A percentile compares a stretch with the other conserved stretches of the same genome.
These are phyloP conservation scores for Desmodus rotundus DNA, from an alignment of 2,113 vertebrate genomes.

Conservation along the genomic window DNA sequence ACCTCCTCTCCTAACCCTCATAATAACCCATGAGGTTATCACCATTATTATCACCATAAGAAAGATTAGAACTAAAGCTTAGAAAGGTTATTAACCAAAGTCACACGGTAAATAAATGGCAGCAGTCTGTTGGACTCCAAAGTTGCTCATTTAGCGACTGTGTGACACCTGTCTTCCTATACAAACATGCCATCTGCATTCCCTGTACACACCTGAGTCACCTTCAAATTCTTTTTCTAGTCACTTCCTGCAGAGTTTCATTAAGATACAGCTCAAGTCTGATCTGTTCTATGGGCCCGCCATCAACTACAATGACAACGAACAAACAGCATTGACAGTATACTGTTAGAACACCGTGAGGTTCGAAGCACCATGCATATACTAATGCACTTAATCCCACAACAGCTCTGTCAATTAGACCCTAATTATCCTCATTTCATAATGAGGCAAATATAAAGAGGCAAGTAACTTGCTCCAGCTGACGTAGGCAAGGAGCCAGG, in stretches of 20 bases:
- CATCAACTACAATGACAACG: not conserved
- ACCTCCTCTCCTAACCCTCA: not conserved
- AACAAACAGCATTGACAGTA: not conserved
- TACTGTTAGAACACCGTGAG: not conserved
- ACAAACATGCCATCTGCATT: not conserved
- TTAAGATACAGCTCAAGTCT: not conserved
- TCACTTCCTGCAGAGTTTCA: not conserved
- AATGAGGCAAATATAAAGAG: not conserved
- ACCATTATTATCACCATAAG: not conserved
- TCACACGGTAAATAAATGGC: not conserved
- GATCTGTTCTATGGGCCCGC: not conserved
- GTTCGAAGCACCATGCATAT: not conserved
- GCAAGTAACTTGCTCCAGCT: not conserved
- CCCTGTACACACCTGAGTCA: not conserved
- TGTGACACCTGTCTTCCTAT: not conserved
- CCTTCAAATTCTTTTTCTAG: not conserved
- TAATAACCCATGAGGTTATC: not conserved
- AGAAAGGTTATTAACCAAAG: not conserved
- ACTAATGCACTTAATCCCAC: not conserved
- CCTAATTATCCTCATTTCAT: not conserved
- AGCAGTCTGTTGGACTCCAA: not conserved
- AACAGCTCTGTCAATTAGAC: not conserved
- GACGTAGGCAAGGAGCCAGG: not conserved
- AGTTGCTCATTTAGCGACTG: not conserved
- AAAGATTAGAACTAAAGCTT: not conserved